Evolutionary conservation across 2,888 invertebrate genomes (phyloP), one percentile per base, ranked within the genome.

Genomic region (Synanthedon vespiformis): DNA sequence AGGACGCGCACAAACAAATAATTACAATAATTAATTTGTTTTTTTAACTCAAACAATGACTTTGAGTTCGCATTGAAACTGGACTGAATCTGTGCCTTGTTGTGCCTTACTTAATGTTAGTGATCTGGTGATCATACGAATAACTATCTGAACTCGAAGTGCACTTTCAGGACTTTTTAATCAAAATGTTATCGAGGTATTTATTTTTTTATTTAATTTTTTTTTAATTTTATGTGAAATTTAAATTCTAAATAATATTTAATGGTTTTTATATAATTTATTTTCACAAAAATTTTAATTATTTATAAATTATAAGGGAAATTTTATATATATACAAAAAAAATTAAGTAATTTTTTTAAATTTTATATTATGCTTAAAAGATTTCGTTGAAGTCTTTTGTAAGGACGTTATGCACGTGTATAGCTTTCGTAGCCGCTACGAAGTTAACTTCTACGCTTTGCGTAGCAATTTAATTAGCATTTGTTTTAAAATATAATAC

Each of bases 101-200:
- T 68, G 78, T 77, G 74, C 67, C 67, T 63, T 64, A 75, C 77
- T 22, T 34, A 72, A 62, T 72, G 72, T 66, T 56, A 69, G 78
- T 78, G 78, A 63, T 62, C 62, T 69, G 69, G 77, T 77, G 74
- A 65, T 62, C 64, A 59, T 44, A 44, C 44, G 14, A 59, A 68
- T 64, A 65, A 22, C 60, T 58, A 59, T 54, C 63, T 61, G 2
- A 44, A 44, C 44, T 44, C 14, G 44, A 14, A 44, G 66, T 72
- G 72, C 64, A 69, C 62, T 65, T 68, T 70, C 75, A 68, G 69
- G 67, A 60, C 59, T 61, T 57, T 13, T 12, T 58, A 66, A 22
- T 54, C 54, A 58, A 58, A 54, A 74, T 59, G 55, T 79, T 80
- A 68, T 65, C 70, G 60, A 78, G 77, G 80, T 80, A 71, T 67